Evolutionary conservation across 2,113 vertebrate genomes (phyloP), one percentile per base, ranked within the genome.

Genomic region (Phalacrocorax aristotelis): DNA sequence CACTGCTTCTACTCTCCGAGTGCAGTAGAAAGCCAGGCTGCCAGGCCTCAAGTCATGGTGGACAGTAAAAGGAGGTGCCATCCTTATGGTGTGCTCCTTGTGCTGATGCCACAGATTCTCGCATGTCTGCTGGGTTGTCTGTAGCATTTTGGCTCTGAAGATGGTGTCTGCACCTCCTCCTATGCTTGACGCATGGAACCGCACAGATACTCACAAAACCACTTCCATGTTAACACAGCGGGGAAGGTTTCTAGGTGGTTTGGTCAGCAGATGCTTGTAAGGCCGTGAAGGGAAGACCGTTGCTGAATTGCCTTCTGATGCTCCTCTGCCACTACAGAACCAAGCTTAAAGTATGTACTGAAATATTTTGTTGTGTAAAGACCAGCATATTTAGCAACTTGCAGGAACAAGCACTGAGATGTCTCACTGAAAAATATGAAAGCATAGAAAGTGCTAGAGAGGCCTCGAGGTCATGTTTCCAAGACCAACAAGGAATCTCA

Each of bases 51-150:
- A 46, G 40, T 51, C 32, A 17, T 2, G 21, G 29, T 44, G 3
- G 18, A 54, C 19, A 60, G 17, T 38, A 38, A 46, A 60, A 64
- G 34, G 36, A 83, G 10, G 13, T 72, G 48, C 32, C 18, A n/a
- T 51, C 32, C 49, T 26, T 10, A 11, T 27, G 21, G 30, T 1
- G 1, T 34, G 26, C 55, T 83, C 23, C 16, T 80, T 38, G 21
- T 18, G 21, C 13, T 60, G n/a, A 18, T 57, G 10, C 40, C 1
- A 1, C 79, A 79, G 48, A 70, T 90, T 75, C 20, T 52, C 3
- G 0, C 10, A 7, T 0, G 0, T 60, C 66, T 55, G 15, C 17
- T 40, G 40, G 13, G 8, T 57, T 11, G 5, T 11, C 48, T 40
- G 48, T 25, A 66, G 30, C 17, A 21, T 40, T 62, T 78, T 72